A percentile compares a stretch with the other conserved stretches of the same genome.
Conservation (phyloP, 2,113 vertebrate genomes). For the Clarias magur region DNA sequence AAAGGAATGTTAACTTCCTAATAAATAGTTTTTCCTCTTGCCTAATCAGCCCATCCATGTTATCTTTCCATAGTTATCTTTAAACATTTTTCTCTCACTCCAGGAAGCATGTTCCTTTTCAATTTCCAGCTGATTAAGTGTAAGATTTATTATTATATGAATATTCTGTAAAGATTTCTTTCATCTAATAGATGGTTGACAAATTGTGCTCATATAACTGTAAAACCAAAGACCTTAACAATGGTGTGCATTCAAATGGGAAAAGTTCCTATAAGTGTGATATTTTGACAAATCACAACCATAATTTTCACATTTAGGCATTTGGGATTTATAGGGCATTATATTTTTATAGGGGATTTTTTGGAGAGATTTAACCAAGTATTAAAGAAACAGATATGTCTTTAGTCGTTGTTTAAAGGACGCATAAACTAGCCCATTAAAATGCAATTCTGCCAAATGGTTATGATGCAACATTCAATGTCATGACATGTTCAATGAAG, state of each 20-base stretch:
- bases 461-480: neutral
- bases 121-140: neutral
- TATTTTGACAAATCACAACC: neutral
- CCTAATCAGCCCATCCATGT: neutral
- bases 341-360: too few species aligned
- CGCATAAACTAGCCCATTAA: neutral
- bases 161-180: neutral
- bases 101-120: neutral
- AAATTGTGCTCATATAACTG: neutral
- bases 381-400: too few species aligned
- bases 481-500: neutral
- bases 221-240: neutral
- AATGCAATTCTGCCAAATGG: neutral
- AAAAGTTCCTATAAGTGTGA: neutral
- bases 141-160: neutral
- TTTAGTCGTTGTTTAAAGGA: too few species aligned
- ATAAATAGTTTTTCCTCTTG: neutral
- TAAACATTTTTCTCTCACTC: neutral
- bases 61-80: neutral
- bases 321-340: too few species aligned
- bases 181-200: neutral
- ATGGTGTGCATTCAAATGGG: slow-evolving; percentile 7
- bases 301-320: neutral
- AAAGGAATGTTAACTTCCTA: neutral
- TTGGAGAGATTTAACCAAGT: too few species aligned